A percentile compares a stretch with the other conserved stretches of the same genome.
Conservation (phyloP, 2,797 vertebrate species). For the Labeo calbasu region DNA sequence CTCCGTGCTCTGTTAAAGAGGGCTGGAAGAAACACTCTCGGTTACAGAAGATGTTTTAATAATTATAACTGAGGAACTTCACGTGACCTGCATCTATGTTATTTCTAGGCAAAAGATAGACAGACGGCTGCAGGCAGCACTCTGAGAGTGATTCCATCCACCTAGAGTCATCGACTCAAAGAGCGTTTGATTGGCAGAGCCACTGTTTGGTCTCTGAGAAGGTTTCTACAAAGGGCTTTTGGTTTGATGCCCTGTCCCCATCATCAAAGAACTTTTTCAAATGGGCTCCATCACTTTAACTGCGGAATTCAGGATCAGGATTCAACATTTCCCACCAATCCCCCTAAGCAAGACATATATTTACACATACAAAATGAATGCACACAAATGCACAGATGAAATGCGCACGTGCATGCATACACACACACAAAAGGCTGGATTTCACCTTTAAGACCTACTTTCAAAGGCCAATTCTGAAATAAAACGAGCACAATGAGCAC, state of each 20-base stretch:
- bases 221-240: constrained; percentile 45
- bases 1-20: constrained; percentile 52
- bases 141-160: constrained; percentile 27
- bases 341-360: constrained; percentile 19
- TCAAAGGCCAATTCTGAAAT: not conserved
- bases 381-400: constrained; percentile 10
- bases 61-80: not conserved
- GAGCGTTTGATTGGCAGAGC: constrained; percentile 68
- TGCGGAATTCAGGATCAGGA: constrained; percentile 71
- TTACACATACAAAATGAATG: constrained; percentile 2
- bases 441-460: not conserved
- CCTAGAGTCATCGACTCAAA: constrained; percentile 20
- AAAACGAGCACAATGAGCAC: not conserved
- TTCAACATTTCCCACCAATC: constrained; percentile 47
- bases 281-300: constrained; percentile 69
- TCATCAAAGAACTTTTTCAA: constrained; percentile 70
- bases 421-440: not conserved
- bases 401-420: constrained; percentile 4
- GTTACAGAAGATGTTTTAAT: constrained; percentile 26
- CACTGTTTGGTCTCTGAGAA: constrained; percentile 56
- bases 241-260: constrained; percentile 62
- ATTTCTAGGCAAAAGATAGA: not conserved
- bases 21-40: not conserved
- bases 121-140: constrained; percentile 34
- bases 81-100: constrained; percentile 22